These are phyloP conservation scores for Luperina testacea DNA, from an alignment of 2,888 invertebrate genomes.

Conservation along the genomic window DNA sequence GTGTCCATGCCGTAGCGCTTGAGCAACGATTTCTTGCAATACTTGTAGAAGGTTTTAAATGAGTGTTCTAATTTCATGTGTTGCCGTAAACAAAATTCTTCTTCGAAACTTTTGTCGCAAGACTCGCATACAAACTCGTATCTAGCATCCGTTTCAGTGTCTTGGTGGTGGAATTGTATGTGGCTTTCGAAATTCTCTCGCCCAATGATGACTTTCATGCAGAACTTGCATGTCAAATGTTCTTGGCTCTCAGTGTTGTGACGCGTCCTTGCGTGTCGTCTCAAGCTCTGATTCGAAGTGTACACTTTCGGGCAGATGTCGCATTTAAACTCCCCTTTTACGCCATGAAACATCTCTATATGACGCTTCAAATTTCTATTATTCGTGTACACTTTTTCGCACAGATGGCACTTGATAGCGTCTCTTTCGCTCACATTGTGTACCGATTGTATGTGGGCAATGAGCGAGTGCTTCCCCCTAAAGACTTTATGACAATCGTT, in stretches of 20 bases:
- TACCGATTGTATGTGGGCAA: slow-evolving; percentile 76
- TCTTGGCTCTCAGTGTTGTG: slow-evolving; percentile 71
- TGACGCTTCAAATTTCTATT: slow-evolving; percentile 80
- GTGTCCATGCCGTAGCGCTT: slow-evolving; percentile 64
- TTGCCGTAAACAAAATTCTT: slow-evolving; percentile 74
- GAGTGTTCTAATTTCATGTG: slow-evolving; percentile 80
- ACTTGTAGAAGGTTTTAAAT: slow-evolving; percentile 80
- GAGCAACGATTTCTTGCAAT: slow-evolving; percentile 77
- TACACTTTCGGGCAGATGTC: slow-evolving; percentile 82
- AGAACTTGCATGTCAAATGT: slow-evolving; percentile 65
- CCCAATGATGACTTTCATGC: slow-evolving; percentile 66
- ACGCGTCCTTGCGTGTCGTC: slow-evolving; percentile 73
- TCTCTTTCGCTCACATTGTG: slow-evolving; percentile 69
- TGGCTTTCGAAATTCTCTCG: slow-evolving; percentile 71
- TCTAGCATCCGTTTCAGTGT: slow-evolving; percentile 32
- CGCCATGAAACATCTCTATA: slow-evolving; percentile 79
- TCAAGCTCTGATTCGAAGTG: slow-evolving; percentile 80
- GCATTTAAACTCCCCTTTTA: slow-evolving; percentile 77
- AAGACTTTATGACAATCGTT: slow-evolving; percentile 78
- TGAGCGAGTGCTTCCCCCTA: slow-evolving; percentile 76
- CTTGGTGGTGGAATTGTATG: slow-evolving; percentile 59
- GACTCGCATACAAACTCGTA: slow-evolving; percentile 68
- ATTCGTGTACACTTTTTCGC: slow-evolving; percentile 79
- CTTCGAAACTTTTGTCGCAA: slow-evolving; percentile 73
- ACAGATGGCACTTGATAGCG: slow-evolving; percentile 74